Conservation (phyloP, 2,113 vertebrate species). For the Atractosteus spatula region DNA sequence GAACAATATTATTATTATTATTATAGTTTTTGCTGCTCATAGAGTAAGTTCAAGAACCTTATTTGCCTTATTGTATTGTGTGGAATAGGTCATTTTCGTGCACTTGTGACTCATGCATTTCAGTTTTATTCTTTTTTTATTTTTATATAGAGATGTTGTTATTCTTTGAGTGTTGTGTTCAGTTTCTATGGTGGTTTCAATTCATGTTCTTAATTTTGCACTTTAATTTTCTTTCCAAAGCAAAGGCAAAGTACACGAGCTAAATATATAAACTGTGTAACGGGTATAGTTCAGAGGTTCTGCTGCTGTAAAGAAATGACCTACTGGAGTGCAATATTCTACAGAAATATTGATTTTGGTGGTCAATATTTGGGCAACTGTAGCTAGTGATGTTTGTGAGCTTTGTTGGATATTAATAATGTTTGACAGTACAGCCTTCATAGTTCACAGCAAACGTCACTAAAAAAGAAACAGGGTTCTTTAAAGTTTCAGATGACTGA, state of each 20-base stretch:
- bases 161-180: neutral
- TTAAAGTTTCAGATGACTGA: neutral
- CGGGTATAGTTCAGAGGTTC: neutral
- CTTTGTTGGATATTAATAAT: neutral
- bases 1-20: too few species aligned
- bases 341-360: neutral
- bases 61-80: too few species aligned
- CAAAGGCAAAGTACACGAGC: neutral
- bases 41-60: too few species aligned
- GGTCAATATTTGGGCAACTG: conserved; percentile 1
- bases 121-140: too few species aligned
- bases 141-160: too few species aligned
- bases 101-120: too few species aligned
- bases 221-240: neutral
- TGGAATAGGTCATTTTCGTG: too few species aligned
- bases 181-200: neutral
- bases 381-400: conserved; percentile 8
- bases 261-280: neutral
- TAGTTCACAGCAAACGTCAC: neutral
- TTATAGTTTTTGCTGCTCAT: too few species aligned
- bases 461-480: conserved; percentile 15
- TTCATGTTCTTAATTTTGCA: neutral
- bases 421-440: neutral
- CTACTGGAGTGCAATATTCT: conserved; percentile 18
- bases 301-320: conserved; percentile 19